Evolutionary conservation across 2,797 vertebrate species (phyloP).

Genomic region (Phalloptychus januarius): DNA sequence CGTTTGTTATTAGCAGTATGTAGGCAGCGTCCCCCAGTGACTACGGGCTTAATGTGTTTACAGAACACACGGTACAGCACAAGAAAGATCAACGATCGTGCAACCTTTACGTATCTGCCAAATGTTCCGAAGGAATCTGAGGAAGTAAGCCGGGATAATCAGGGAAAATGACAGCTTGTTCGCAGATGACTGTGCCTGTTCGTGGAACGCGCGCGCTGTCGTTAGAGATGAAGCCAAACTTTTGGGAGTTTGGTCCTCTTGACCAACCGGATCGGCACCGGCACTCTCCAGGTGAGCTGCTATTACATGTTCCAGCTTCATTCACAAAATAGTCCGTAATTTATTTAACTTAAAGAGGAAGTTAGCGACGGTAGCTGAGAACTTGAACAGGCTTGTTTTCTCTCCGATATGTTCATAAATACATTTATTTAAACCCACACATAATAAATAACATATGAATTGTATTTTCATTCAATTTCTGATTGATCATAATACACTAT

Average conservation of each 20-base stretch:
- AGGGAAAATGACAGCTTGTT: constrained; percentile 44
- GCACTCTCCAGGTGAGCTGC: background rate
- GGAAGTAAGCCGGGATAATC: constrained; percentile 43
- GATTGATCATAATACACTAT: background rate
- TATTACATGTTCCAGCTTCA: background rate
- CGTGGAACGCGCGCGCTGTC: constrained; percentile 15
- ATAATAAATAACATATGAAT: background rate
- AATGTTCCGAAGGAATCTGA: constrained; percentile 53
- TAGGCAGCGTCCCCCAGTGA: constrained; percentile 29
- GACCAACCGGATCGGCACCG: background rate
- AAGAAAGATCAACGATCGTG: constrained; percentile 52
- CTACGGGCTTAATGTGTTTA: constrained; percentile 48
- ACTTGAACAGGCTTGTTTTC: background rate
- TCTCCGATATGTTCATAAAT: background rate
- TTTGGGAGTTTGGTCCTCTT: constrained; percentile 38
- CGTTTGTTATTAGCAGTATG: constrained; percentile 45
- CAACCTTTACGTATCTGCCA: constrained; percentile 64
- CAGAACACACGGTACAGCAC: constrained; percentile 64
- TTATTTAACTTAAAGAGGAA: background rate
- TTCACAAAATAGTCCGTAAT: background rate
- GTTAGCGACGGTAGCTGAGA: background rate
- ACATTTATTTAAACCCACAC: background rate
- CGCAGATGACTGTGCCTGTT: constrained; percentile 22
- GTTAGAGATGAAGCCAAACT: background rate
- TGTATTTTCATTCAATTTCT: background rate